phyloP scores from a whole-genome alignment of 1,140 invertebrate genomes.

The Tigriopus japonicus region DNA sequence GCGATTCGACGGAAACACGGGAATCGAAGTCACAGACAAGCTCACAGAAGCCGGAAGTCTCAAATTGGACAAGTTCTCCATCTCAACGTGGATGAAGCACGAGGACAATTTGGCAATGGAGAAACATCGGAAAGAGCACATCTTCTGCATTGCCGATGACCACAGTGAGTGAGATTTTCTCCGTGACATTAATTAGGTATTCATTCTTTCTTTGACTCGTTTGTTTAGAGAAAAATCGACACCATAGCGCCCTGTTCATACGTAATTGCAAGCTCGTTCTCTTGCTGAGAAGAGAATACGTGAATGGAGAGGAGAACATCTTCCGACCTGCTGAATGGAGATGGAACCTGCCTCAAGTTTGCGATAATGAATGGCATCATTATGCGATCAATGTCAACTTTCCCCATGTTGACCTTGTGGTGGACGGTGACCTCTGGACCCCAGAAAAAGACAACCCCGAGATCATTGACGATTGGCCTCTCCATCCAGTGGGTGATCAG shows the following conservation, averaged over 20 bases:
- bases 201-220: background rate
- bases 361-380: constrained; percentile 97
- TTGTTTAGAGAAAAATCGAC: constrained; percentile 77
- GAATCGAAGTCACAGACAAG: constrained; percentile 37
- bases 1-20: constrained; percentile 27
- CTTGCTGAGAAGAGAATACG: constrained; percentile 65
- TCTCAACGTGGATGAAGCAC: constrained; percentile 84
- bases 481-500: constrained; percentile 70
- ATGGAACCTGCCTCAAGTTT: constrained; percentile 76
- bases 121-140: constrained; percentile 79
- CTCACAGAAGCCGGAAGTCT: constrained; percentile 37
- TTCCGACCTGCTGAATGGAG: constrained; percentile 96
- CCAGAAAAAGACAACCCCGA: constrained; percentile 71
- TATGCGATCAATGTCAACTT: constrained; percentile 71
- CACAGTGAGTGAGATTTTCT: constrained; percentile 50
- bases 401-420: constrained; percentile 61
- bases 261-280: constrained; percentile 89
- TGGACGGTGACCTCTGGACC: constrained; percentile 69
- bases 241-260: constrained; percentile 91
- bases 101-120: constrained; percentile 45
- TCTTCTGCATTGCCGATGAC: constrained; percentile 86
- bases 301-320: constrained; percentile 72
- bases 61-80: constrained; percentile 17
- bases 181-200: too few species aligned
- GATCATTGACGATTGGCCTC: constrained; percentile 98